phyloP scores from a whole-genome alignment of 2,113 vertebrate species.

The Cyphotilapia sp. region DNA sequence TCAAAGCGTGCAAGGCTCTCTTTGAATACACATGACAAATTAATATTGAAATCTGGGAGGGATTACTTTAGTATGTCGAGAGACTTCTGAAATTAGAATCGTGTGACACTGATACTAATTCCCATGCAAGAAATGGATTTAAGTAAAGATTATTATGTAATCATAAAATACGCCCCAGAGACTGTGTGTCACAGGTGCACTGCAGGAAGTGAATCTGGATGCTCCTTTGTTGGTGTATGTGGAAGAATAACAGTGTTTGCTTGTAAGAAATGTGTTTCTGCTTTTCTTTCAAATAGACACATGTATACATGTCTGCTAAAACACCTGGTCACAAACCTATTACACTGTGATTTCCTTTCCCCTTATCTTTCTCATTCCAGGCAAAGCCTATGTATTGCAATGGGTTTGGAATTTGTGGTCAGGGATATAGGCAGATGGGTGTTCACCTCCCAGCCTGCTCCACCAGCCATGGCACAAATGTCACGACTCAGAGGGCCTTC shows the following conservation, averaged over 20 bases:
- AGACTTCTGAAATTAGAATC: slow-evolving; percentile 38
- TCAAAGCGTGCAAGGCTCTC: background rate
- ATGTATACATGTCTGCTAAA: background rate
- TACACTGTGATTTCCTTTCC: background rate
- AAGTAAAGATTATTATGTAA: slow-evolving; percentile 38
- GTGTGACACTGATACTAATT: slow-evolving; percentile 1
- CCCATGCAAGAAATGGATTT: slow-evolving; percentile 20
- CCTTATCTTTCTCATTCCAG: background rate
- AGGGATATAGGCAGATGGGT: slow-evolving; percentile 4
- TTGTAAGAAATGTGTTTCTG: background rate
- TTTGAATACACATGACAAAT: slow-evolving; percentile 59
- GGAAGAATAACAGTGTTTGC: background rate
- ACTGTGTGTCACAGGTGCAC: slow-evolving; percentile 7
- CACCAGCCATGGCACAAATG: slow-evolving; percentile 45
- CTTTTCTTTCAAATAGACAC: background rate
- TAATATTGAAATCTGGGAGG: slow-evolving; percentile 44
- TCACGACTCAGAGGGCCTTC: slow-evolving; percentile 42
- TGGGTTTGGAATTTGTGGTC: background rate
- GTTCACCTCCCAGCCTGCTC: slow-evolving; percentile 21
- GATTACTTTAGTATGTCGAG: slow-evolving; percentile 49
- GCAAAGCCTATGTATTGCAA: background rate
- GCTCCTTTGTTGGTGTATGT: background rate
- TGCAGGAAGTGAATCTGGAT: background rate
- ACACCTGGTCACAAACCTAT: background rate
- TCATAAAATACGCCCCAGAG: background rate